Percentiles rank a stretch among this genome's conserved stretches.
Conservation (phyloP, 92 coral and sea anemone species). For the Zoanthus solanderi region DNA sequence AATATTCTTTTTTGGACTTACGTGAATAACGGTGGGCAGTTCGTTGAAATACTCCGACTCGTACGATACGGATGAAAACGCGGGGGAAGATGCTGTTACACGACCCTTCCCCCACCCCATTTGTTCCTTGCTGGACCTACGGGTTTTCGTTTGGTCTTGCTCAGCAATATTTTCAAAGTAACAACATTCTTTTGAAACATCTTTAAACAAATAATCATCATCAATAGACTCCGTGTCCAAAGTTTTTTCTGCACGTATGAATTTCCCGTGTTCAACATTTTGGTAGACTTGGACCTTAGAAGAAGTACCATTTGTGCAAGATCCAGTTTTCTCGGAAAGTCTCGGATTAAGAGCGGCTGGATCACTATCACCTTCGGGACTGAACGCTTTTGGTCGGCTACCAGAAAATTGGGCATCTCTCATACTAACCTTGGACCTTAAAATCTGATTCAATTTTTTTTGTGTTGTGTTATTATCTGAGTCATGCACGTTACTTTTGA, state of each 20-base stretch:
- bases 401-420: slow-evolving; percentile 33
- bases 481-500: background rate
- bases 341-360: slow-evolving; percentile 63
- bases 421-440: slow-evolving; percentile 1
- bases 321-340: slow-evolving; percentile 45
- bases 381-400: slow-evolving; percentile 77
- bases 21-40: slow-evolving; percentile 80
- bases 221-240: background rate
- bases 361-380: slow-evolving; percentile 93
- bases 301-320: background rate
- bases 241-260: background rate
- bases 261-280: background rate
- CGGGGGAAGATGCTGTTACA: slow-evolving; percentile 70
- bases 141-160: slow-evolving; percentile 16
- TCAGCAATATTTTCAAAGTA: background rate
- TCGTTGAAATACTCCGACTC: slow-evolving; percentile 85
- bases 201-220: background rate
- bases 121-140: background rate
- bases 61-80: slow-evolving; percentile 76
- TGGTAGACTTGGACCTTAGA: background rate
- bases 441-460: slow-evolving; percentile 1
- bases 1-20: slow-evolving; percentile 44
- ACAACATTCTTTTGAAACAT: background rate
- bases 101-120: slow-evolving; percentile 7
- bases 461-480: background rate